A percentile compares a stretch with the other conserved stretches of the same genome.
Evolutionary conservation across 2,888 invertebrate species (phyloP).

Genomic region (Herminia tarsipennalis): DNA sequence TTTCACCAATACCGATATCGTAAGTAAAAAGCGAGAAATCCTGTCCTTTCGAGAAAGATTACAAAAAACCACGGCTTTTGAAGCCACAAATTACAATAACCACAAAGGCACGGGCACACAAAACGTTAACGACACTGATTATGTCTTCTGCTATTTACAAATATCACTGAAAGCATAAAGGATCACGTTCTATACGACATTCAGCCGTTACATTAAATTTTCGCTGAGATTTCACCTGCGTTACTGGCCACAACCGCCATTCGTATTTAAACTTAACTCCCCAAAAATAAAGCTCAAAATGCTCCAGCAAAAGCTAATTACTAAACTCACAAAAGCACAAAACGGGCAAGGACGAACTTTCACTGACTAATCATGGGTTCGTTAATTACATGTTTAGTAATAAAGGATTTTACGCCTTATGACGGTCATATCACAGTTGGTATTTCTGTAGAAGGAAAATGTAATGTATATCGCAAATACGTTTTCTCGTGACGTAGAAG

Average conservation of each 20-base stretch:
- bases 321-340: conserved; percentile 56
- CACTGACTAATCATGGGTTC: conserved; percentile 61
- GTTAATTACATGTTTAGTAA: conserved; percentile 48
- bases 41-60: too few species aligned
- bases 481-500: background rate
- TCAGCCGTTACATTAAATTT: conserved; percentile 46
- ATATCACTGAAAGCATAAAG: conserved; percentile 31
- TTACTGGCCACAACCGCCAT: conserved; percentile 3
- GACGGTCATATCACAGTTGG: conserved; percentile 15
- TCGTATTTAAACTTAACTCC: conserved; percentile 21
- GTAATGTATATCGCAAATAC: too few species aligned
- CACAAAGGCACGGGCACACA: conserved; percentile 17
- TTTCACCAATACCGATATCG: too few species aligned
- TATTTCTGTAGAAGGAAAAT: too few species aligned
- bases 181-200: conserved; percentile 36
- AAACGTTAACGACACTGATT: conserved; percentile 22
- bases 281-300: conserved; percentile 13
- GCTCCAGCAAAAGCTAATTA: conserved; percentile 32
- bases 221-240: conserved; percentile 50
- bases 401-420: conserved; percentile 21
- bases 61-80: too few species aligned
- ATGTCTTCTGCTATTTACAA: conserved; percentile 32
- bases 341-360: conserved; percentile 57
- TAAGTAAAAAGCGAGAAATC: too few species aligned
- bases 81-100: conserved; percentile 7